Evolutionary conservation across 2,113 vertebrate genomes (phyloP), one percentile per base, ranked within the genome.

Genomic region (Helogale parvula): DNA sequence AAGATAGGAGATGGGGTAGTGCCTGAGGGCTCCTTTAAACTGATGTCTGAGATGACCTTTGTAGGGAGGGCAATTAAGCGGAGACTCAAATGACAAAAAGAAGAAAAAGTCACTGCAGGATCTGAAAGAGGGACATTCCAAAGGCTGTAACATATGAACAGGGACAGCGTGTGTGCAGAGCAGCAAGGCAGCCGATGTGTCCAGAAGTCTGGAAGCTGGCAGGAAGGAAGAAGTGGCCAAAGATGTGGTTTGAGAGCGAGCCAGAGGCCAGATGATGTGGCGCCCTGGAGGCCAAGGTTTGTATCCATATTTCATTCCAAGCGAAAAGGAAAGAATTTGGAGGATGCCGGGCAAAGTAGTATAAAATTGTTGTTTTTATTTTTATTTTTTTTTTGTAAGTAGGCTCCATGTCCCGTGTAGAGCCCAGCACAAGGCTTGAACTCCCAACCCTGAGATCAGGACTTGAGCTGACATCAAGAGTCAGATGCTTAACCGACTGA

Each of bases 121-220:
- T n/a, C 76, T 83, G 63, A 38, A 80, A 52, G n/a, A 68, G 38
- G 31, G 68, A 72, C 69, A 27, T 33, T 29, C 41, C 21, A 4
- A 35, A 92, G 47, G 84, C n/a, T 31, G 50, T 31, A 4, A 17
- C 47, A 16, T 13, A 52, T 71, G 71, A 65, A 21, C 1, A 5
- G 52, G 33, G 6, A 11, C 25, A 13, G 25, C 1, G 2, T 7
- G 10, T 60, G 1, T 57, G 38, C 5, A 33, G 45, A 66, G 21
- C 33, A 35, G 79, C 16, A 9, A 54, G n/a, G 65, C 45, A 23
- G 69, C 57, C 5, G 0, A 3, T 0, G 11, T 0, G 12, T 33
- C 69, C 14, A 2, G 31, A 17, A 31, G 65, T 5, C 0, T 11
- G 16, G 14, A 16, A 33, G 60, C 5, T 0, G 0, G 13, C 0